Evolutionary conservation across 1,140 invertebrate genomes (phyloP), one percentile per base, ranked within the genome.

Genomic region (Stegodyphus mimosarum): DNA sequence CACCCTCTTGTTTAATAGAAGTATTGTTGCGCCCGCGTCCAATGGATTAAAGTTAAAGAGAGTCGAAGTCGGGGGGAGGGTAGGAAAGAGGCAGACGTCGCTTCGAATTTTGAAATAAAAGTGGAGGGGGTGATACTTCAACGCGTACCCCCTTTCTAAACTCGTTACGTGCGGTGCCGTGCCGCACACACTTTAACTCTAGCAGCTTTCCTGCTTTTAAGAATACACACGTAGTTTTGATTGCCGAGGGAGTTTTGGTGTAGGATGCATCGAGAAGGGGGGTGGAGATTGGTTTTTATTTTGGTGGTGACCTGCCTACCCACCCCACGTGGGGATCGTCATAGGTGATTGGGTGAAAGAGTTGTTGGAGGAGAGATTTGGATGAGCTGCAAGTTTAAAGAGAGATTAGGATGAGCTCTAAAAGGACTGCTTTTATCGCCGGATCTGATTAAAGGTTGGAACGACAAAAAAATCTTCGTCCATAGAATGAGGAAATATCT

Each of bases 191-290:
- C 33, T 48, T 70, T 49, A 33, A 33, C 33, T 33, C 33, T 63
- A 81, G 81, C 48, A 18, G 18, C 70, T 74, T 74, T 52, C 53
- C 52, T 63, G 71, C 81, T 84, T 76, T 84, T 55, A 84, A 84
- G 73, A 84, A 84, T 60, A 84, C 81, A 84, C 81, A 76, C 80
- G 80, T 69, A 84, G 72, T 84, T 84, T 74, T 84, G 81, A 84
- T 84, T 84, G 81, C 81, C 64, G 63, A 53, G 69, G 81, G 73
- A 69, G 51, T 64, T 83, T 83, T 48, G 49, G 80, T 49, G 33
- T 33, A 33, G 33, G 33, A 33, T 33, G 33, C 33, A 33, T 33
- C 33, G 33, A 33, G 33, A 33, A 33, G 33, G 15, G 51, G 63
- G 15, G 15, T 67, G 18, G 50, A 17, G n/a, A 48, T 49, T 50